Conservation (phyloP, 2,113 vertebrate species). For the Nothoprocta perdicaria region DNA sequence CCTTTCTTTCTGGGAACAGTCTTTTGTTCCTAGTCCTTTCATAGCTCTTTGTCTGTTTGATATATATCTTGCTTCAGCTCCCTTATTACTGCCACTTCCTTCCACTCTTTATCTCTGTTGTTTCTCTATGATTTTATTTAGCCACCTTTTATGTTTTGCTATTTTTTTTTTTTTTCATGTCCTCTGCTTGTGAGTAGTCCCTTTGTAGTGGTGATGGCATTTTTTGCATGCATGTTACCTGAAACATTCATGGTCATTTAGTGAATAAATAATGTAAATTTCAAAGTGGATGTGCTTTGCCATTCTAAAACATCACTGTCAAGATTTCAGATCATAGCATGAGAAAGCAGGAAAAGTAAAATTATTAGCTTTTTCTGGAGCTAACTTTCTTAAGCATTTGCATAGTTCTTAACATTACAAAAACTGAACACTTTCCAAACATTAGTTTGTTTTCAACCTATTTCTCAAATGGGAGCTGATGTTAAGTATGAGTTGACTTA, state of each 20-base stretch:
- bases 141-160: neutral
- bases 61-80: neutral
- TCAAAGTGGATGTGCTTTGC: neutral
- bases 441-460: neutral
- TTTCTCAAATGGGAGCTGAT: rapidly evolving
- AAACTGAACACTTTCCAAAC: neutral
- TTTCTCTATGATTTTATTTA: neutral
- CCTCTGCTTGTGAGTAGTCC: neutral
- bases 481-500: neutral
- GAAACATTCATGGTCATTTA: neutral
- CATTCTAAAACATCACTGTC: neutral
- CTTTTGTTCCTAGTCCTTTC: neutral
- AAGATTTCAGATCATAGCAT: neutral
- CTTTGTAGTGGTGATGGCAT: neutral
- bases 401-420: neutral
- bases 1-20: neutral
- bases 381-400: neutral
- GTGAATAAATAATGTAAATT: neutral
- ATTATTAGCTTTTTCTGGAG: neutral
- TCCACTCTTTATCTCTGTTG: neutral
- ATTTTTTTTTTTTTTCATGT: neutral
- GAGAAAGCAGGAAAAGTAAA: neutral
- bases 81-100: neutral
- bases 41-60: neutral
- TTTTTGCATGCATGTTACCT: neutral